Conservation (phyloP, 2,797 vertebrate genomes). For the Leucoraja ocellata region DNA sequence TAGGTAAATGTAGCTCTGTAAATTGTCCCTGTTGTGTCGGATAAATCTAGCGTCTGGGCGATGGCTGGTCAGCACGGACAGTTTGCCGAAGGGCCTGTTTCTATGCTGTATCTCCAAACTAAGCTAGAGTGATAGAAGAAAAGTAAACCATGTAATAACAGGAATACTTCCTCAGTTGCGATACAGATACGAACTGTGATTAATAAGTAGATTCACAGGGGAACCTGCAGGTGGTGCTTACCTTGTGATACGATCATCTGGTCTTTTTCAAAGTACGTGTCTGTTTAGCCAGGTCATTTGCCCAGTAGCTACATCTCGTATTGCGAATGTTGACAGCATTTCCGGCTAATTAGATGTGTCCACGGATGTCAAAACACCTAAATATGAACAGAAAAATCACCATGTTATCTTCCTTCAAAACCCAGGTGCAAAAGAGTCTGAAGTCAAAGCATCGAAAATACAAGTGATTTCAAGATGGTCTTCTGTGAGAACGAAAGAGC, state of each 20-base stretch:
- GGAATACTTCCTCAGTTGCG: background rate
- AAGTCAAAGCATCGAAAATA: background rate
- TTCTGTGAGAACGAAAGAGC: background rate
- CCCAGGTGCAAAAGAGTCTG: background rate
- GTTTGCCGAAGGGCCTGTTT: too few species aligned
- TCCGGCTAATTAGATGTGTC: background rate
- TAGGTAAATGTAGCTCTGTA: too few species aligned
- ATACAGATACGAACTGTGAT: background rate
- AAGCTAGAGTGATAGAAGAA: too few species aligned
- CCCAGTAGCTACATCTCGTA: slow-evolving; percentile 26
- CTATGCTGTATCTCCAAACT: too few species aligned
- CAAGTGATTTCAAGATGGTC: background rate
- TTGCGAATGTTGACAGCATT: slow-evolving; percentile 22
- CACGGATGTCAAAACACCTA: background rate
- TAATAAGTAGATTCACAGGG: background rate
- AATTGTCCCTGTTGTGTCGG: too few species aligned
- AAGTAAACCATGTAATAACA: too few species aligned
- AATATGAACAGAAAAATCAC: background rate
- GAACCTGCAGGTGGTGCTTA: background rate
- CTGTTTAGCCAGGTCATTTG: slow-evolving; percentile 23
- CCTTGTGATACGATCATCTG: slow-evolving; percentile 32
- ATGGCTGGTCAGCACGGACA: too few species aligned
- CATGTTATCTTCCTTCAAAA: background rate
- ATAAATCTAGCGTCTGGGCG: too few species aligned
- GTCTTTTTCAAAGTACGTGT: slow-evolving; percentile 26